Conservation (phyloP, 2,888 invertebrate species). For the Neoscelio sp. region DNA sequence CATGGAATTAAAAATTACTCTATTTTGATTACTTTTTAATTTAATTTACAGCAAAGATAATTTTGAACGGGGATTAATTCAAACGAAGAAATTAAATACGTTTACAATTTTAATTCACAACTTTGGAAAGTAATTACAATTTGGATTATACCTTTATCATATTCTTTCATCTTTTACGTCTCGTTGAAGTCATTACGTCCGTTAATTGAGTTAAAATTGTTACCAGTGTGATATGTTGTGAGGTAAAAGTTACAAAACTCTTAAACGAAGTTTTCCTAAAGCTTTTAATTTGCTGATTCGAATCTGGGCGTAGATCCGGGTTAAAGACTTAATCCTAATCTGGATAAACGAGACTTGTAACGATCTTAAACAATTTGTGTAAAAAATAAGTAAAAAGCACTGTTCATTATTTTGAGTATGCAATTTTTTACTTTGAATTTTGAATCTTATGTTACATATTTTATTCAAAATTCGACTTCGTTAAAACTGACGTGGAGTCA, state of each 20-base stretch:
- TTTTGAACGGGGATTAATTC: too few species aligned
- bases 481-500: too few species aligned
- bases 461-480: too few species aligned
- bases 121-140: slow-evolving; percentile 9
- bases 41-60: too few species aligned
- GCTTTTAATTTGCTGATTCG: slow-evolving; percentile 54
- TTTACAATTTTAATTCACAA: too few species aligned
- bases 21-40: too few species aligned
- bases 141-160: slow-evolving; percentile 6
- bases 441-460: too few species aligned
- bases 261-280: slow-evolving; percentile 32
- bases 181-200: slow-evolving; percentile 24
- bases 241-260: slow-evolving; percentile 49
- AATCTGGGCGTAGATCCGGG: slow-evolving; percentile 27
- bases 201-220: slow-evolving; percentile 53
- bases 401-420: background rate
- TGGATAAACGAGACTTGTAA: slow-evolving; percentile 19
- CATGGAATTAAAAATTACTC: too few species aligned
- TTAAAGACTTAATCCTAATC: slow-evolving; percentile 49
- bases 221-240: slow-evolving; percentile 45
- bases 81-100: background rate
- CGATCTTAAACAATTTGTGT: slow-evolving; percentile 10
- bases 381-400: background rate
- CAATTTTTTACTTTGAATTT: background rate
- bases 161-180: slow-evolving; percentile 18